phyloP scores from a whole-genome alignment of 2,888 invertebrate species.

The Spodoptera picta region DNA sequence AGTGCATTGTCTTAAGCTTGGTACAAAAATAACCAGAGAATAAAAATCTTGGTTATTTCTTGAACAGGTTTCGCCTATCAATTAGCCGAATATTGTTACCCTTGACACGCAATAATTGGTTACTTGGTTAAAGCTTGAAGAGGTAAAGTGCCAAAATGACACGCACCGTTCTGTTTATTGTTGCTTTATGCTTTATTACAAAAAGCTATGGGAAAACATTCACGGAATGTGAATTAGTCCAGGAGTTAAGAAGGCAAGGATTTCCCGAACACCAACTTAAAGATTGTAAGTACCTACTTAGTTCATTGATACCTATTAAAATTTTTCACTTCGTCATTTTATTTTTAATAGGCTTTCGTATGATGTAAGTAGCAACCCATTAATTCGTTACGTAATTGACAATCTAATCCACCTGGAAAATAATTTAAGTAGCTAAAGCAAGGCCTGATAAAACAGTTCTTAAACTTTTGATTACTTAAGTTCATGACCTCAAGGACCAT shows the following conservation, averaged over 20 bases:
- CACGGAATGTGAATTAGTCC: conserved; percentile 65
- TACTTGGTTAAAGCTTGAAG: conserved; percentile 52
- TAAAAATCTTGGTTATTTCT: conserved; percentile 3
- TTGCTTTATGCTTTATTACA: conserved; percentile 46
- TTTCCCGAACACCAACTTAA: conserved; percentile 66
- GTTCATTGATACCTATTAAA: background rate
- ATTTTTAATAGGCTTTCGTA: no score
- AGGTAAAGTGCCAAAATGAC: conserved; percentile 57
- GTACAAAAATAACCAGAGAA: no score
- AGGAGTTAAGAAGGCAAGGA: conserved; percentile 65
- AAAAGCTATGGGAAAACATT: conserved; percentile 54
- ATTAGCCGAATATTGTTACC: conserved; percentile 58
- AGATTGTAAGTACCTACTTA: conserved; percentile 66
- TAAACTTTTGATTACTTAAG: no score
- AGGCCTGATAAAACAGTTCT: no score
- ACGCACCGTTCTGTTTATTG: conserved; percentile 46
- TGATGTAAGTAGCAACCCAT: no score
- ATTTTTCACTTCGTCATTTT: no score
- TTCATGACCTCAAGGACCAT: no score
- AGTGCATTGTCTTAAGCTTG: conserved; percentile 7
- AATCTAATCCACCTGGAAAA: no score
- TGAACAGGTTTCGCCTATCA: conserved; percentile 60
- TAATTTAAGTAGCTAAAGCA: no score
- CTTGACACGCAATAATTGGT: conserved; percentile 62
- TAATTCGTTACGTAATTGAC: no score